Percentiles rank a stretch among this genome's conserved stretches.
phyloP scores from a whole-genome alignment of 2,888 invertebrate species.

The Epirrhoe tristata region DNA sequence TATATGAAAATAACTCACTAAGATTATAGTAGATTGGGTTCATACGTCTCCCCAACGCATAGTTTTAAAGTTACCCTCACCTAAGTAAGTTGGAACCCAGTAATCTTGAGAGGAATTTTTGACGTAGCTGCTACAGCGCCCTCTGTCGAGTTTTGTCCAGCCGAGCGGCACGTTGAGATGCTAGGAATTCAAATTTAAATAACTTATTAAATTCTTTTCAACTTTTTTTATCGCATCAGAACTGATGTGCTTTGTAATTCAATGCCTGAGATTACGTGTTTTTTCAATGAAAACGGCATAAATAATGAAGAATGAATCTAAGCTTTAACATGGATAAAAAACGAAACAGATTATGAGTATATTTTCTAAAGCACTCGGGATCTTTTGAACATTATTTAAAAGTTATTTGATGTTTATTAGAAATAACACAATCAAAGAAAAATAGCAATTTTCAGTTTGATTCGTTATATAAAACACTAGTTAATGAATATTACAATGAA shows the following conservation, averaged over 20 bases:
- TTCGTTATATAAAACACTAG: neutral
- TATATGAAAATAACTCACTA: constrained; percentile 6
- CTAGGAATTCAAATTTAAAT: constrained; percentile 34
- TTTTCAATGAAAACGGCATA: neutral
- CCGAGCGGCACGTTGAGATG: constrained; percentile 14
- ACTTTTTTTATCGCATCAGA: constrained; percentile 6
- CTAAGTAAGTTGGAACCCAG: constrained; percentile 40
- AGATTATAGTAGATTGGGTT: constrained; percentile 27
- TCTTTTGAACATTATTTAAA: too few relatives aligned
- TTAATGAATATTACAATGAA: constrained; percentile 10
- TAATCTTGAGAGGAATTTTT: constrained; percentile 54
- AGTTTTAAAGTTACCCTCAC: constrained; percentile 37
- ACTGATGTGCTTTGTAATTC: neutral
- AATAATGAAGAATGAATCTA: too few relatives aligned
- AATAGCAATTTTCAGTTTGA: neutral
- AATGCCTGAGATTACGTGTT: neutral
- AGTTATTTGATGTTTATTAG: too few relatives aligned
- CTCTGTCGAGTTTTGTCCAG: constrained; percentile 7
- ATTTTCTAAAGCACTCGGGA: too few relatives aligned
- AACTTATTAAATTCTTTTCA: constrained; percentile 32
- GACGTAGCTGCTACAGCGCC: constrained; percentile 44
- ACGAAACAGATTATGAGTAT: too few relatives aligned
- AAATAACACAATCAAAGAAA: too few relatives aligned
- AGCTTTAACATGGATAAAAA: too few relatives aligned
- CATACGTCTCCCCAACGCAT: constrained; percentile 37